A percentile compares a stretch with the other conserved stretches of the same genome.
Evolutionary conservation across 2,888 invertebrate genomes (phyloP).

Genomic region (Sisyra nigra): DNA sequence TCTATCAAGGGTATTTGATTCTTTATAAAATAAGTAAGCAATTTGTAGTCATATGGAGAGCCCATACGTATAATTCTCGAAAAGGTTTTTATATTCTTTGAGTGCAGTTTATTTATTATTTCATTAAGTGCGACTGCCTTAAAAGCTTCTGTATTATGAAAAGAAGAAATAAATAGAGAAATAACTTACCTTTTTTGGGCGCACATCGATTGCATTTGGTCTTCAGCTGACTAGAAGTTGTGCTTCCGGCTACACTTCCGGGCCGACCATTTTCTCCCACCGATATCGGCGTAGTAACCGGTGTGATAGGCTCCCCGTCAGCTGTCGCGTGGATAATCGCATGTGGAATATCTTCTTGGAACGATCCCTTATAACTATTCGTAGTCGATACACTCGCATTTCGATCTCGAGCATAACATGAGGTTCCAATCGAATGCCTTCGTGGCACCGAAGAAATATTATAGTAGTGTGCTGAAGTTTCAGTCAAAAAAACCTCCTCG

Average conservation of each 20-base stretch:
- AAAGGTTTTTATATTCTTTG: too few relatives aligned
- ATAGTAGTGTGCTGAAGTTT: constrained; percentile 33
- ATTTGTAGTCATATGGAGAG: too few relatives aligned
- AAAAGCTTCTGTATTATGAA: neutral
- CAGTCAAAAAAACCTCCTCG: constrained; percentile 42
- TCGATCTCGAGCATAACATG: constrained; percentile 31
- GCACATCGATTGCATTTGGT: neutral
- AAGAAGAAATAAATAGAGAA: neutral
- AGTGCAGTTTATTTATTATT: too few relatives aligned
- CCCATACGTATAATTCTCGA: too few relatives aligned
- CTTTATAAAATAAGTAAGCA: too few relatives aligned
- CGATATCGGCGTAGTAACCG: constrained; percentile 11
- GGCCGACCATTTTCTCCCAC: neutral
- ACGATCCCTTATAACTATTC: neutral
- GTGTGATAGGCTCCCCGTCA: constrained; percentile 16
- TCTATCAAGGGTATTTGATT: too few relatives aligned
- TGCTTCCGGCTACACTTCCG: neutral
- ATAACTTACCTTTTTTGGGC: constrained; percentile 3
- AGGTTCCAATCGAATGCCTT: constrained; percentile 53
- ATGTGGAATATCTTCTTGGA: constrained; percentile 21
- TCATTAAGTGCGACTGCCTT: neutral
- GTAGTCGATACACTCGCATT: constrained; percentile 16
- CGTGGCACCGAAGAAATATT: constrained; percentile 26
- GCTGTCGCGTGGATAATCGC: constrained; percentile 19
- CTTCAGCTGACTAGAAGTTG: constrained; percentile 1